Percentiles rank a stretch among this genome's conserved stretches.
phyloP scores from a whole-genome alignment of 2,888 invertebrate genomes.

The Aelia acuminata region DNA sequence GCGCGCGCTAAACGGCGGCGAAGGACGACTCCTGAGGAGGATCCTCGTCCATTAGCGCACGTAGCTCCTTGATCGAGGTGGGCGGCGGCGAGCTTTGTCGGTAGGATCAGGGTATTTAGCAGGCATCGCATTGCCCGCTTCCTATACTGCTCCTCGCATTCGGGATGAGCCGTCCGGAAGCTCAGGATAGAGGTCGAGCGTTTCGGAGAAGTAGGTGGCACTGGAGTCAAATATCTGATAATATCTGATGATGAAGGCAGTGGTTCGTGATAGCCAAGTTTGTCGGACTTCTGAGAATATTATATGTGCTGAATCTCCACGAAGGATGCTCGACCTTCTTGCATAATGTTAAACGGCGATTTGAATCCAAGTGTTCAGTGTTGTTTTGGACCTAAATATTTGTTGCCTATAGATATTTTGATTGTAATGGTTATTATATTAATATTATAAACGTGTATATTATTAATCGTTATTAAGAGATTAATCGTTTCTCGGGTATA shows the following conservation, averaged over 20 bases:
- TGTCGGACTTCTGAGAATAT: not conserved
- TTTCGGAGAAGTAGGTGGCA: slow-evolving; percentile 20
- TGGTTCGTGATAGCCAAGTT: not conserved
- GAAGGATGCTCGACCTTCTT: not conserved
- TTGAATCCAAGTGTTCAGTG: too few species aligned
- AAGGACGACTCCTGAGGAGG: not conserved
- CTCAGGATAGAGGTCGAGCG: not conserved
- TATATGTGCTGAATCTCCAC: too few species aligned
- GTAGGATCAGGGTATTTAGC: slow-evolving; percentile 19
- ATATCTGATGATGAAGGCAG: not conserved
- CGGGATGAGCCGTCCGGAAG: slow-evolving; percentile 35
- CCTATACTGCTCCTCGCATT: not conserved
- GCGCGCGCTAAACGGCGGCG: not conserved
- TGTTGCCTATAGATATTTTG: too few species aligned
- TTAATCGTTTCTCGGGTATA: too few species aligned
- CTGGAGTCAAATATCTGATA: not conserved
- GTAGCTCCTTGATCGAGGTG: slow-evolving; percentile 25
- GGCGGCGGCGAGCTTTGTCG: slow-evolving; percentile 44
- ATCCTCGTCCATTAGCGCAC: slow-evolving; percentile 4
- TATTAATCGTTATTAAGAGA: too few species aligned
- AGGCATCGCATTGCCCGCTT: not conserved
- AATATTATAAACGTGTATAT: too few species aligned
- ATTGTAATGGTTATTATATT: too few species aligned
- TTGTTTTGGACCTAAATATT: too few species aligned
- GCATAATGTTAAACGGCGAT: not conserved